Base-by-base conservation (phyloP, 2,797 vertebrate genomes). In the Eupleurogrammus muticus region DNA sequence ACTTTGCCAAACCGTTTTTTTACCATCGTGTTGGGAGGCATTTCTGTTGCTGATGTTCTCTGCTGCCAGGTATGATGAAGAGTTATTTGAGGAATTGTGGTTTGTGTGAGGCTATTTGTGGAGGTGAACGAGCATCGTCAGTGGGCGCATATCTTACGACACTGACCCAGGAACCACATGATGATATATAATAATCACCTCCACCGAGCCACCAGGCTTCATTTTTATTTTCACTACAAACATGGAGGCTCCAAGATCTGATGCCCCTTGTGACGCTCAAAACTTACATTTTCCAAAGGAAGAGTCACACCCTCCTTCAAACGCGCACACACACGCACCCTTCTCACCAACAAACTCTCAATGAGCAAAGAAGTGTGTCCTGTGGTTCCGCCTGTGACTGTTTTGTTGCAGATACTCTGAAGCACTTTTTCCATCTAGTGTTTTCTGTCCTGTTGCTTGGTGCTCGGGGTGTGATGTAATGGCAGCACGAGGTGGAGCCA, bases 391-490 rank as follows among this genome's bases (percentile, higher is more conserved):
- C 67, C 55, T 46, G 32, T 28, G 47, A 64, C 65, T 57, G 57
- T 66, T 19, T 21, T 38, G 47, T 14, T 47, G 50, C 61, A 20
- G 34, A 70, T 17, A 34, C 58, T 46, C 61, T 85, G 86, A 75
- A 75, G 35, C 81, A 38, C 51, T 79, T 90, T 89, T 91, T 91
- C 86, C 87, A 72, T 51, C 74, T 14, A 58, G 63, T 84, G 80
- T 89, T 82, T 90, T 85, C 68, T 58, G 62, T 68, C 24, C 62
- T 35, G 88, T 90, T 90, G 84, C 90, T 75, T 71, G 82, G 87
- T 54, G 79, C 67, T 68, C 2, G 34, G 49, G 57, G 4, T 67
- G 61, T 92, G 89, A 90, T 79, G 86, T 88, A 82, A 93, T 83
- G 56, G 79, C 80, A 83, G 42, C 35, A 10, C 4, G 61, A 70